Conservation (phyloP, 2,797 vertebrate genomes). For the Rhinoraja longicauda region DNA sequence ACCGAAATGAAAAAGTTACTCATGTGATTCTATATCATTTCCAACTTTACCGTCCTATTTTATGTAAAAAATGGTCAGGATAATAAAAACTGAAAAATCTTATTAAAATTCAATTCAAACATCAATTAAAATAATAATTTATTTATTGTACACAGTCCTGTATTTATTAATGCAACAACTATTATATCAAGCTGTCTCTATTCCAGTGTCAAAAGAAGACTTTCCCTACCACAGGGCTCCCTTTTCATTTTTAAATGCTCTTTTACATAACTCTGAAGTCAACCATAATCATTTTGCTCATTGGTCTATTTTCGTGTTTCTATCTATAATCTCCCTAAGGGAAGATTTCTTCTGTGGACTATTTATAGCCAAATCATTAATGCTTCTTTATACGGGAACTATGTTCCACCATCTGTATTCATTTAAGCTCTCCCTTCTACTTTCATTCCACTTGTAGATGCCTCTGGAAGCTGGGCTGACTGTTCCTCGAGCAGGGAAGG, state of each 20-base stretch:
- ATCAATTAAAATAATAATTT: not conserved
- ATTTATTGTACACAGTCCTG: not conserved
- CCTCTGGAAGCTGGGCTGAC: not conserved
- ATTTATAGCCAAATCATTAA: not conserved
- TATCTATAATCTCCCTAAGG: not conserved
- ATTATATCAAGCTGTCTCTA: not conserved
- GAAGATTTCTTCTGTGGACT: not conserved
- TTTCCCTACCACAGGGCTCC: not conserved
- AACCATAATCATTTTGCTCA: not conserved
- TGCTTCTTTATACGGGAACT: not conserved
- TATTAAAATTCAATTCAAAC: not conserved
- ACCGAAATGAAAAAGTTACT: not conserved
- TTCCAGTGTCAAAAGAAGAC: not conserved
- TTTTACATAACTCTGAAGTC: too few relatives aligned
- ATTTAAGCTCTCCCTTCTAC: not conserved
- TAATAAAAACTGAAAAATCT: conserved; percentile 14
- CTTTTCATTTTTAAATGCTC: not conserved
- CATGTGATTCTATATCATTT: not conserved
- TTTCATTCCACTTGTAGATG: not conserved
- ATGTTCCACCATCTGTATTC: not conserved
- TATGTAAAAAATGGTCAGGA: not conserved
- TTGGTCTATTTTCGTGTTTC: not conserved
- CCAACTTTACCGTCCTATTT: not conserved
- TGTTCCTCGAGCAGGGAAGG: not conserved
- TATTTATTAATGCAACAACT: not conserved